Conservation (phyloP, 1,140 invertebrate species). For the Andrena cerasifolii region DNA sequence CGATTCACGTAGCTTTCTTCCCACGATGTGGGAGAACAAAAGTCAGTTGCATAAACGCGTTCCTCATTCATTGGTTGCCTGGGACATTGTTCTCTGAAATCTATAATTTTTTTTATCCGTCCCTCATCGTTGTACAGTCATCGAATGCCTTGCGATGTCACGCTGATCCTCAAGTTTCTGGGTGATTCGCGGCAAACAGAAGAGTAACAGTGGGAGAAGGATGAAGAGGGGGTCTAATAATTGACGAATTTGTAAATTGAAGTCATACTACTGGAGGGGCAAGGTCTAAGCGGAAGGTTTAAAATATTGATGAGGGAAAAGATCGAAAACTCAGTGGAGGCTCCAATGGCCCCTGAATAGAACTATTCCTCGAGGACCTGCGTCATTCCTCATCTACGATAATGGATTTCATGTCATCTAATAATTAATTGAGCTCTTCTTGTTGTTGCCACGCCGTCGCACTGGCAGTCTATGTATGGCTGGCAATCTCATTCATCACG, state of each 20-base stretch:
- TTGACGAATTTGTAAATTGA: background rate
- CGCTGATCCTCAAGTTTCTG: background rate
- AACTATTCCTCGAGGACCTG: slow-evolving; percentile 73
- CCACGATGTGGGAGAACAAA: slow-evolving; percentile 41
- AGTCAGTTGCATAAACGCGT: slow-evolving; percentile 47
- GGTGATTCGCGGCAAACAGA: background rate
- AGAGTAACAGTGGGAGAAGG: background rate
- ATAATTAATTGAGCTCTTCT: slow-evolving; percentile 82
- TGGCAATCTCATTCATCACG: slow-evolving; percentile 79
- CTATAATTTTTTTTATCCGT: slow-evolving; percentile 61
- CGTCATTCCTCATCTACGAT: slow-evolving; percentile 75
- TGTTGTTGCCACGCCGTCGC: slow-evolving; percentile 65
- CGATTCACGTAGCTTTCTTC: slow-evolving; percentile 38
- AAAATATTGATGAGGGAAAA: slow-evolving; percentile 8
- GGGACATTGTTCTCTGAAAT: slow-evolving; percentile 45
- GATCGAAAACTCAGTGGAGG: slow-evolving; percentile 55
- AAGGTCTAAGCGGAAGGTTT: slow-evolving; percentile 40
- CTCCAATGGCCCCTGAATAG: slow-evolving; percentile 74
- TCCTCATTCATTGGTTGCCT: slow-evolving; percentile 32
- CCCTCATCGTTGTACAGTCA: slow-evolving; percentile 52
- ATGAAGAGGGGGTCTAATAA: no score
- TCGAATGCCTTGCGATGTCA: background rate
- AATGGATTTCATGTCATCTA: slow-evolving; percentile 82
- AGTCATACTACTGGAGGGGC: slow-evolving; percentile 1
- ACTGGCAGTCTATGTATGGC: slow-evolving; percentile 40